phyloP scores from a whole-genome alignment of 2,797 vertebrate genomes.

The Enteromius unitaeniatus region DNA sequence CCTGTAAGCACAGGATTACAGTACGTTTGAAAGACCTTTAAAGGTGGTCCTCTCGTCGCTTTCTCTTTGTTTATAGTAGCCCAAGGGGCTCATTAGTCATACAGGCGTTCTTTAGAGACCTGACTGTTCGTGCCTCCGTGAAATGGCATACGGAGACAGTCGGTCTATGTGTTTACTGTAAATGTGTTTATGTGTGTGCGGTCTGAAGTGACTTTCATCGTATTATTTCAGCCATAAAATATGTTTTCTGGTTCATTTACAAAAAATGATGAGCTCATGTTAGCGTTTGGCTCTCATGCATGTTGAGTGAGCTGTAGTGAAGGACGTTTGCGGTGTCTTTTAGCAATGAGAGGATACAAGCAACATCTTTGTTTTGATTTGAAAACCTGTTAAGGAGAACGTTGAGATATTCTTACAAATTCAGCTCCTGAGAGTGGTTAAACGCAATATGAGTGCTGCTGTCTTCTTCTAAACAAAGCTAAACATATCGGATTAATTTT shows the following conservation, averaged over 20 bases:
- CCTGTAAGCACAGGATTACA: background rate
- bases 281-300: constrained; percentile 15
- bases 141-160: constrained; percentile 35
- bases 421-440: constrained; percentile 31
- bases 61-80: constrained; percentile 34
- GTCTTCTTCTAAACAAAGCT: constrained; percentile 30
- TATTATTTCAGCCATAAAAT: constrained; percentile 13
- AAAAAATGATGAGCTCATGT: background rate
- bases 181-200: background rate
- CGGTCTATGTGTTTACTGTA: constrained; percentile 13
- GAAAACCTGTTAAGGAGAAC: background rate
- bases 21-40: constrained; percentile 19
- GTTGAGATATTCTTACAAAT: constrained; percentile 19
- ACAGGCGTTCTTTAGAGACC: constrained; percentile 25
- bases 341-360: background rate
- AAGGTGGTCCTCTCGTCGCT: background rate
- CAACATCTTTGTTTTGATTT: background rate
- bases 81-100: constrained; percentile 37
- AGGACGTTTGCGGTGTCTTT: background rate
- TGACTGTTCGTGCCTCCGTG: constrained; percentile 14
- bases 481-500: constrained; percentile 47
- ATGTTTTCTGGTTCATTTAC: constrained; percentile 24
- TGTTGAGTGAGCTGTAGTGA: constrained; percentile 20
- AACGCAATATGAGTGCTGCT: constrained; percentile 19
- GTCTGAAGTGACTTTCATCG: constrained; percentile 6